These are phyloP conservation scores for Batillaria attramentaria DNA, from an alignment of 1,140 invertebrate genomes.

Conservation along the genomic window DNA sequence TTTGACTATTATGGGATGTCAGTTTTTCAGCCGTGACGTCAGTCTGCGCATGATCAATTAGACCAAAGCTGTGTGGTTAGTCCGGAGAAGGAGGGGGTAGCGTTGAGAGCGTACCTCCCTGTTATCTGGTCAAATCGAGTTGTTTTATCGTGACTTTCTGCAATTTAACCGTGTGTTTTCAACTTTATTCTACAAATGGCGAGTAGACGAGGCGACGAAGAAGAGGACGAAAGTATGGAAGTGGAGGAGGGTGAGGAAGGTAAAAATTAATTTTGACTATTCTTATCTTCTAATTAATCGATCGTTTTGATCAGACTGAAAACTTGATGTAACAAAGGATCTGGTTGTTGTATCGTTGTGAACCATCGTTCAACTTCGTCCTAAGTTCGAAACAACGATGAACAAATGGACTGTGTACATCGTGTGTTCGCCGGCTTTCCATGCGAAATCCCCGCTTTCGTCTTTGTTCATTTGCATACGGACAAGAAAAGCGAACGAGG, in stretches of 20 bases:
- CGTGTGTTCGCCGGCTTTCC: slow-evolving; percentile 11
- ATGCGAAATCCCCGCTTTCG: slow-evolving; percentile 35
- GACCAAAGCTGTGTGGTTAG: slow-evolving; percentile 1
- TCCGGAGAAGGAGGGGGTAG: slow-evolving; percentile 46
- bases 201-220: slow-evolving; percentile 44
- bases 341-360: no score
- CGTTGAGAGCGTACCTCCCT: slow-evolving; percentile 27
- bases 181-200: slow-evolving; percentile 33
- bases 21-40: slow-evolving; percentile 56
- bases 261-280: slow-evolving; percentile 6
- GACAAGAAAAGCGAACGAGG: no score
- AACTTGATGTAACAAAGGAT: no score
- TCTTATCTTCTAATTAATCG: slow-evolving; percentile 22
- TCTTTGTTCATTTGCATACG: slow-evolving; percentile 63
- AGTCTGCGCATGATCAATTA: slow-evolving; percentile 58
- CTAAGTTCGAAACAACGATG: no score
- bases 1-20: slow-evolving; percentile 56
- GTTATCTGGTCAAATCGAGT: slow-evolving; percentile 14
- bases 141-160: not conserved
- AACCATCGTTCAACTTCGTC: no score
- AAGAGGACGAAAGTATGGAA: slow-evolving; percentile 48
- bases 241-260: slow-evolving; percentile 48
- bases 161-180: no score
- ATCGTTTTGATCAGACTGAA: slow-evolving; percentile 12
- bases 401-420: no score